A percentile compares a stretch with the other conserved stretches of the same genome.
phyloP scores from a whole-genome alignment of 2,113 vertebrate species.

The Anhinga anhinga region DNA sequence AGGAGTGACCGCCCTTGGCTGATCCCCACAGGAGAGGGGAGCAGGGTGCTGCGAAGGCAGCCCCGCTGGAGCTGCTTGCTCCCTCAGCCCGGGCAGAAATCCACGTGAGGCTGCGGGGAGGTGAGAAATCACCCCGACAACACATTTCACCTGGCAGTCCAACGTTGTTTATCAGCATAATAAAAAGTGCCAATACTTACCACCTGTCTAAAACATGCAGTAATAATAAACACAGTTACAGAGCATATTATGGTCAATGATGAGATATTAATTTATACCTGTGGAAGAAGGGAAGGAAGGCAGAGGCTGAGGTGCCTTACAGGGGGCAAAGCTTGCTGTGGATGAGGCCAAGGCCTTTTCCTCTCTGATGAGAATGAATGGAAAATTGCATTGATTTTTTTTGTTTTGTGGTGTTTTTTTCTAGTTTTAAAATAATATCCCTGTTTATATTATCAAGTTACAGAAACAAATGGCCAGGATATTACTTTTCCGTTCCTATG shows the following conservation, averaged over 20 bases:
- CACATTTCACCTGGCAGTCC: slow-evolving; percentile 66
- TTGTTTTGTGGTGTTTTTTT: background rate
- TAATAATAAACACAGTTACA: slow-evolving; percentile 69
- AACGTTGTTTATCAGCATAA: slow-evolving; percentile 72
- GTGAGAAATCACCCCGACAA: slow-evolving; percentile 70
- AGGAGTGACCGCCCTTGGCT: accelerated
- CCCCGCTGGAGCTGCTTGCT: background rate
- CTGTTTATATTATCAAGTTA: slow-evolving; percentile 47
- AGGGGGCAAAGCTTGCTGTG: background rate
- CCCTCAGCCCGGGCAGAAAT: slow-evolving; percentile 9
- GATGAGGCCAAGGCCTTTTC: slow-evolving; percentile 33
- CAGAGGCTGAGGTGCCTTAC: background rate
- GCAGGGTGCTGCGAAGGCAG: accelerated
- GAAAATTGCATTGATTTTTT: slow-evolving; percentile 42
- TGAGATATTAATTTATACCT: slow-evolving; percentile 65
- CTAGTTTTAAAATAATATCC: slow-evolving; percentile 18
- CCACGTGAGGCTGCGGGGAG: background rate
- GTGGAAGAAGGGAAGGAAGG: slow-evolving; percentile 1
- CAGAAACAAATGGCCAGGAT: slow-evolving; percentile 7
- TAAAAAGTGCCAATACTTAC: slow-evolving; percentile 76
- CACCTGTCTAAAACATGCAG: slow-evolving; percentile 71
- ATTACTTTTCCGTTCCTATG: background rate
- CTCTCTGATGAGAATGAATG: slow-evolving; percentile 1
- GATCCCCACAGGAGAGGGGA: background rate
- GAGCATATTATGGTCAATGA: slow-evolving; percentile 62